Evolutionary conservation across 2,113 vertebrate genomes (phyloP).

Genomic region (Rallus limicola): DNA sequence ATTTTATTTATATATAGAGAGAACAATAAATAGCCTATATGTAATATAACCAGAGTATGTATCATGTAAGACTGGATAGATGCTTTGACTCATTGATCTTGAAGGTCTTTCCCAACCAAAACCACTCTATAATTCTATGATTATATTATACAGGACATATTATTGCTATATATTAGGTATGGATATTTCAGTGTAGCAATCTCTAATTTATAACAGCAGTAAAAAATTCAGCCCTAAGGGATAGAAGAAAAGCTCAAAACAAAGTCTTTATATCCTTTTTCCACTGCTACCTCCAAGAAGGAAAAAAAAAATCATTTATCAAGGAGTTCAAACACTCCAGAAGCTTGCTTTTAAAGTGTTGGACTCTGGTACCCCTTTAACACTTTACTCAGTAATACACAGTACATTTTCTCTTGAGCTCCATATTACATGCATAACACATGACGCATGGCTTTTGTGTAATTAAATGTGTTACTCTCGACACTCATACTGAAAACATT

Average conservation of each 20-base stretch:
- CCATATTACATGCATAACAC: background rate
- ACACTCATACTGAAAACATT: slow-evolving; percentile 46
- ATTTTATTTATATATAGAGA: background rate
- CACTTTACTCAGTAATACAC: background rate
- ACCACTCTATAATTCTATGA: too few relatives aligned
- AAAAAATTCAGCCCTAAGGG: rapidly evolving
- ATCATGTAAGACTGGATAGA: background rate
- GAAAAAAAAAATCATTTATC: background rate
- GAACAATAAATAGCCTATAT: background rate
- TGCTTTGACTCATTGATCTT: too few relatives aligned
- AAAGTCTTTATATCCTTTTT: background rate
- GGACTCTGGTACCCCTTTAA: background rate
- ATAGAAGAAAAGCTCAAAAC: background rate
- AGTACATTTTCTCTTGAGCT: background rate
- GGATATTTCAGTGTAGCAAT: background rate
- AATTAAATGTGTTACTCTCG: slow-evolving; percentile 63
- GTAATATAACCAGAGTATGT: background rate
- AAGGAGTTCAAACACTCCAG: background rate
- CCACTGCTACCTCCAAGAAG: background rate
- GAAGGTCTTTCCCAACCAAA: too few relatives aligned
- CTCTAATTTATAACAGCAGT: background rate
- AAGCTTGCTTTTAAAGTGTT: background rate
- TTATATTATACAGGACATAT: background rate
- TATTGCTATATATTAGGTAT: background rate
- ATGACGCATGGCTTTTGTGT: background rate